Percentiles rank a stretch among this genome's conserved stretches.
phyloP scores from a whole-genome alignment of 2,888 invertebrate genomes.

The Caenorhabditis becei region DNA sequence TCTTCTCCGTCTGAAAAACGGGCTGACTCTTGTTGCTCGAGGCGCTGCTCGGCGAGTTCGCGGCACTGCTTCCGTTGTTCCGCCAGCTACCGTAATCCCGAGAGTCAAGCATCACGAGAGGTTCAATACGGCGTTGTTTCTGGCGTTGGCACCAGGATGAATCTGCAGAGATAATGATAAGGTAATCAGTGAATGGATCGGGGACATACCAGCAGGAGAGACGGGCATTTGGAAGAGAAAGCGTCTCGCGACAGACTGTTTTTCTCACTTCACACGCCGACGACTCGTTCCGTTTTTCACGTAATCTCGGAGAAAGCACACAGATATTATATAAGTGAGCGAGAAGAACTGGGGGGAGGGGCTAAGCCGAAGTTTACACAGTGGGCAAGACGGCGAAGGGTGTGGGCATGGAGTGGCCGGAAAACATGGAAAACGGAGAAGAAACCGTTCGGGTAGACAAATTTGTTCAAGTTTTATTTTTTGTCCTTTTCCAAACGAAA shows the following conservation, averaged over 20 bases:
- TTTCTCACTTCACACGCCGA: neutral
- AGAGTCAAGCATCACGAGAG: constrained; percentile 35
- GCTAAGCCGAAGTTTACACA: constrained; percentile 45
- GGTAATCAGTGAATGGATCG: neutral
- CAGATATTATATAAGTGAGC: constrained; percentile 14
- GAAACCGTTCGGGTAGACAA: constrained; percentile 11
- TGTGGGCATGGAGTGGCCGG: neutral
- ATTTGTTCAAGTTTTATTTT: constrained; percentile 27
- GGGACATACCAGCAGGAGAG: constrained; percentile 36
- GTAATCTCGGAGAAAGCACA: constrained; percentile 15
- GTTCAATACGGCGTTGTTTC: constrained; percentile 50
- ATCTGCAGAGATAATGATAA: constrained; percentile 21
- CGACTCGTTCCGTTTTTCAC: constrained; percentile 41
- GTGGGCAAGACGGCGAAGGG: constrained; percentile 15
- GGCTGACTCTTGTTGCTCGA: constrained; percentile 40
- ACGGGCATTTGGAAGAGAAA: constrained; percentile 41
- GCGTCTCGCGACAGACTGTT: constrained; percentile 14
- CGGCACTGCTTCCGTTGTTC: constrained; percentile 14
- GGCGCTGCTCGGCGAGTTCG: constrained; percentile 34
- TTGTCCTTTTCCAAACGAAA: neutral
- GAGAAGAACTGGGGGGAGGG: neutral
- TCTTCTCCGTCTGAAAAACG: constrained; percentile 47
- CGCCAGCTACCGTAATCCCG: constrained; percentile 45
- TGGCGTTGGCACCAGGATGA: constrained; percentile 15
- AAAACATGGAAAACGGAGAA: neutral